Conservation (phyloP, 1,140 invertebrate species). For the Cyclargus thomasi region DNA sequence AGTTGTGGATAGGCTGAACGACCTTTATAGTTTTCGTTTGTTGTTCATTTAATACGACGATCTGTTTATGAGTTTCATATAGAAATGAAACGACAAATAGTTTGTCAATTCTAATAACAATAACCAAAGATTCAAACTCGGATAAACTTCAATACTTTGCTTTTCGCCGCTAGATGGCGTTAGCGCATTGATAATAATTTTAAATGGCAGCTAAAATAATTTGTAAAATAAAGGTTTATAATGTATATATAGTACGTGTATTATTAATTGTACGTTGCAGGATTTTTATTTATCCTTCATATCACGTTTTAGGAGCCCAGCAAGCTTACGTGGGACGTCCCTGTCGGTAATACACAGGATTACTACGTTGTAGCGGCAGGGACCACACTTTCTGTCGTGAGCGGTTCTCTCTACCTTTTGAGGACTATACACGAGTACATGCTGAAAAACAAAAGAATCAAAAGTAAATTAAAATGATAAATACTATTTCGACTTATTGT, state of each 20-base stretch:
- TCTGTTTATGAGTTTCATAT: too few species aligned
- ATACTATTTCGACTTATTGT: neutral
- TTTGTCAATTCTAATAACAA: too few species aligned
- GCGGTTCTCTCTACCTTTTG: conserved; percentile 42
- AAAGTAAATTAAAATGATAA: conserved; percentile 23
- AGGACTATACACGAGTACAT: conserved; percentile 33
- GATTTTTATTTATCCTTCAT: neutral
- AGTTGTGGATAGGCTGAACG: too few species aligned
- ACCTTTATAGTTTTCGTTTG: too few species aligned
- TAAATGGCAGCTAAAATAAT: too few species aligned
- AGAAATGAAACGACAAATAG: too few species aligned
- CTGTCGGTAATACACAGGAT: conserved; percentile 46
- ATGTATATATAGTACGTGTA: too few species aligned
- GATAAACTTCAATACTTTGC: neutral
- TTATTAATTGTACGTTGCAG: too few species aligned
- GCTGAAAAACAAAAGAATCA: conserved; percentile 12
- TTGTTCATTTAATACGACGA: too few species aligned
- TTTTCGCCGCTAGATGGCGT: neutral
- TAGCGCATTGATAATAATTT: neutral
- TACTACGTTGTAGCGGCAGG: conserved; percentile 37
- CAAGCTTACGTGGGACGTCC: conserved; percentile 39
- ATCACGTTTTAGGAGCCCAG: conserved; percentile 35
- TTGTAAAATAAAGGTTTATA: too few species aligned
- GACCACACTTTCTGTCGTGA: conserved; percentile 30
- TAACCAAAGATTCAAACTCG: too few species aligned